Conservation (phyloP, 2,797 vertebrate genomes). For the Nannoperca obscura region DNA sequence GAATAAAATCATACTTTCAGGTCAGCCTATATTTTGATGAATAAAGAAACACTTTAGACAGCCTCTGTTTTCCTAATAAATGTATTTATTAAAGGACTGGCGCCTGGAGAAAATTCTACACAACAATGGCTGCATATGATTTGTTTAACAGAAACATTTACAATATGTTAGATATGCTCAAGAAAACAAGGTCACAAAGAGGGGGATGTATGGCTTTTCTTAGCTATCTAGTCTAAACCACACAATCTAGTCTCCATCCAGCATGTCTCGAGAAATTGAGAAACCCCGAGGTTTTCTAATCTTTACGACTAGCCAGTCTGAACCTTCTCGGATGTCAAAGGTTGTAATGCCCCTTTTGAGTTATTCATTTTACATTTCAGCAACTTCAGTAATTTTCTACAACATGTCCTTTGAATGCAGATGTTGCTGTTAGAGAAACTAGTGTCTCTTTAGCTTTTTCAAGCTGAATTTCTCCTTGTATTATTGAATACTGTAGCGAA, state of each 20-base stretch:
- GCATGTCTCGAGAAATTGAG: neutral
- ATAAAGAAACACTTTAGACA: too few relatives aligned
- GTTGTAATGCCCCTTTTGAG: neutral
- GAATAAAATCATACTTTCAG: too few relatives aligned
- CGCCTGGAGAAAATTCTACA: too few relatives aligned
- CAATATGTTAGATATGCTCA: too few relatives aligned
- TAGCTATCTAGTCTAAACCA: too few relatives aligned
- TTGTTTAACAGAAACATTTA: too few relatives aligned
- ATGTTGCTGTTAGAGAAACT: neutral
- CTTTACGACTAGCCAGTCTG: neutral
- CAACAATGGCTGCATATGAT: too few relatives aligned
- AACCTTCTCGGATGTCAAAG: neutral
- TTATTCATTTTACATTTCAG: neutral
- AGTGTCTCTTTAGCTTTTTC: neutral
- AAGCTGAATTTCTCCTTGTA: neutral
- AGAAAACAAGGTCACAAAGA: too few relatives aligned
- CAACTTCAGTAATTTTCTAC: neutral
- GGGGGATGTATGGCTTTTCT: too few relatives aligned
- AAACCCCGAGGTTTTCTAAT: neutral
- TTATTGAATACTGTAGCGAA: slow-evolving; percentile 5
- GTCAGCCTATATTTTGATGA: too few relatives aligned
- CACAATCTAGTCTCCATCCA: neutral
- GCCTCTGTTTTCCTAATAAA: too few relatives aligned
- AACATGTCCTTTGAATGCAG: neutral
- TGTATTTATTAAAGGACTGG: too few relatives aligned